Base-by-base conservation (phyloP, 2,888 invertebrate genomes). In the Meloe dianella region DNA sequence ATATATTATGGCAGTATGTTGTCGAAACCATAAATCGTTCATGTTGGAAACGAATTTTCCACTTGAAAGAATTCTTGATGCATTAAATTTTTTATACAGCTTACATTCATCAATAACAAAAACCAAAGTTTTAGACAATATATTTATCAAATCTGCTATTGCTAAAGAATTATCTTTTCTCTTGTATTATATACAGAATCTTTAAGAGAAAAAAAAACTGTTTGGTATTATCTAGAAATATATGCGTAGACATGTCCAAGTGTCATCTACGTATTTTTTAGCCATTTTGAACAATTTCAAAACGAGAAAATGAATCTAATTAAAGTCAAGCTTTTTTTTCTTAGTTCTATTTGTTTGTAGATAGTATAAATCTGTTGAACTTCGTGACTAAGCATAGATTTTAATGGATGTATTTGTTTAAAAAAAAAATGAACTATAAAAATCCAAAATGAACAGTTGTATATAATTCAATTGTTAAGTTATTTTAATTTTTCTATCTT, bases 101-200 rank as follows among this genome's bases (percentile, higher is more conserved):
- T 57, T 64, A 63, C 67, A 58, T 66, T 68, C 73, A 74, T 75
- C 73, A 75, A 76, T 76, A 75, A 74, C 71, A 64, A 68, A 72
- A 67, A 73, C 70, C 71, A 76, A 75, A 73, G 66, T 71, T 70
- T 67, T 60, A 60, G 69, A 66, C 66, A 67, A 72, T 41, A 66
- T 27, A 58, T 63, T 61, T 66, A 59, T 59, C 59, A 59, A 51
- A 51, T 51, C 51, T 51, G 51, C 12, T 51, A 51, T 22, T n/a
- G n/a, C n/a, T n/a, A n/a, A 22, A 51, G 22, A 22, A 51, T 51
- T 24, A 51, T 22, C 61, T 61, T 62, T 61, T 68, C 60, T 68
- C 59, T 56, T 60, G 60, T 63, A 68, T 57, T 67, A n/a, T n/a
- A 61, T 65, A 54, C 20, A 29, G 62, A 56, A 62, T 66, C 60